Conservation (phyloP, 2,113 vertebrate species). For the Anguilla rostrata region DNA sequence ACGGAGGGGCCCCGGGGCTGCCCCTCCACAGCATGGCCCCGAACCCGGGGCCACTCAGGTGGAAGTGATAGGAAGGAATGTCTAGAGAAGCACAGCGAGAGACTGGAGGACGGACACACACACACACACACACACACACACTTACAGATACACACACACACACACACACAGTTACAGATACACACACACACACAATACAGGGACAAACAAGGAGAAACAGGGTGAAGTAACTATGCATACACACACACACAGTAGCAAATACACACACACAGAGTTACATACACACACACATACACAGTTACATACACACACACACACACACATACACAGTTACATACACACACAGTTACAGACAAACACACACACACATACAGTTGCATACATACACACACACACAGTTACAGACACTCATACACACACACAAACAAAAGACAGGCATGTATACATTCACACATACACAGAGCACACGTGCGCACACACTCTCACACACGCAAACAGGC, state of each 20-base stretch:
- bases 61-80: conserved; percentile 70
- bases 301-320: no score
- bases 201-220: background rate
- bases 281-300: no score
- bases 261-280: no score
- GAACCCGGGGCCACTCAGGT: conserved; percentile 61
- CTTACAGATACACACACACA: background rate
- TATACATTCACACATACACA: background rate
- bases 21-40: background rate
- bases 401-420: no score
- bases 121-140: background rate
- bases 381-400: background rate
- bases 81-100: conserved; percentile 56
- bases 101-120: background rate
- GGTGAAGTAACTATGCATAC: background rate
- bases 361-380: no score
- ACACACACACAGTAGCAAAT: background rate
- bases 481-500: background rate
- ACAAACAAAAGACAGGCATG: background rate
- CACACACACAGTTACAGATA: conserved; percentile 11
- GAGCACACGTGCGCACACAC: no score
- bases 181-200: background rate
- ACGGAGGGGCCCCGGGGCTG: background rate
- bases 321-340: no score
- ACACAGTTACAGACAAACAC: no score